Conservation (phyloP, 2,113 vertebrate species). For the Oreocharis arfaki region DNA sequence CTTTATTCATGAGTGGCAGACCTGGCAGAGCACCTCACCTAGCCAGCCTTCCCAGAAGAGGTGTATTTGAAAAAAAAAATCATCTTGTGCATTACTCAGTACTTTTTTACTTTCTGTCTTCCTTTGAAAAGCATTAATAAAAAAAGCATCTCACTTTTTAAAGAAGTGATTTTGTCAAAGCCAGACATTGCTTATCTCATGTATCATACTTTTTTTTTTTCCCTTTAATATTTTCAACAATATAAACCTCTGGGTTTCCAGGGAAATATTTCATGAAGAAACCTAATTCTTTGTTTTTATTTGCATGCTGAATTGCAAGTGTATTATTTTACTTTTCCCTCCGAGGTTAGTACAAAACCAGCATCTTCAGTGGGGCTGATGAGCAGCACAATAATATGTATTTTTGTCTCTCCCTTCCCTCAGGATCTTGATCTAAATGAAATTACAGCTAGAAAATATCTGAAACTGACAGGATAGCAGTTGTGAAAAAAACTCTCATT, state of each 20-base stretch:
- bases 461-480: not conserved
- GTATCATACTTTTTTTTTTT: not conserved
- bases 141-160: not conserved
- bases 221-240: not conserved
- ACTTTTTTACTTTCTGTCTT: not conserved
- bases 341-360: not conserved
- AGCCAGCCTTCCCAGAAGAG: not conserved
- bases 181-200: not conserved
- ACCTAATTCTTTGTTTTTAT: not conserved
- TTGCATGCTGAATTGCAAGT: not conserved
- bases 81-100: not conserved
- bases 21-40: not conserved
- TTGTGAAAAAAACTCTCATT: not conserved
- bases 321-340: not conserved
- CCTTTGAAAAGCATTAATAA: not conserved
- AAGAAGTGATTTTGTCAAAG: not conserved
- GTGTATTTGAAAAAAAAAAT: not conserved
- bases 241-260: not conserved
- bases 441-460: not conserved
- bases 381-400: not conserved
- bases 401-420: not conserved
- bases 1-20: not conserved
- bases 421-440: not conserved
- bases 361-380: not conserved
- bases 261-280: not conserved